Base-by-base conservation (phyloP, 1,140 invertebrate genomes). In the Heterodera carotae region DNA sequence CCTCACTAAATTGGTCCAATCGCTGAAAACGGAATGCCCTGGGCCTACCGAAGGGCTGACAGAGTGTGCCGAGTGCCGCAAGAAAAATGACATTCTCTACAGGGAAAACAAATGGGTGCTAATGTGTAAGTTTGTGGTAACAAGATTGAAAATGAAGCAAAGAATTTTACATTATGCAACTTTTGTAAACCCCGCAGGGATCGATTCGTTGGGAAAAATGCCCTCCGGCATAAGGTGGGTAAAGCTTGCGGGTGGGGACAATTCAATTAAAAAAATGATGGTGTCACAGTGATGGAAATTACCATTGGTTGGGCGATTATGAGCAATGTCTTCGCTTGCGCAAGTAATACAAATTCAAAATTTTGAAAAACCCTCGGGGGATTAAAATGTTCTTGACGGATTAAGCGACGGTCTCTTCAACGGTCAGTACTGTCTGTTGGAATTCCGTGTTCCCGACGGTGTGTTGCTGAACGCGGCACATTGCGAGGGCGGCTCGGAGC, bases 251-350 rank as follows among this genome's bases (percentile, higher is more conserved):
- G 12, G 39, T 6, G 48, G 48, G 48, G 48, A 56, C 48, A 56
- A n/a, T n/a, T n/a, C 0, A 43, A 43, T 12, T 8, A 43, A 43
- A 6, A 43, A 15, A 56, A 15, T 15, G 0, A 2, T 22, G 12
- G 15, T 56, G 48, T 12, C 48, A 56, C 48, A 56, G 82, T 33
- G 86, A 86, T 72, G 85, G 85, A 25, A 86, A 86, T 74, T 86
- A 88, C 76, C 87, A 86, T 71, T 86, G 85, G 85, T 73, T 88
- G 27, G 85, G 86, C 34, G 85, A 86, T 56, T 86, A 86, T 74
- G 85, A 86, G 56, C 80, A 86, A 60, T 86, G 85, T 67, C 76
- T 83, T 56, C 69, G 48, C 5, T 69, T 56, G 48, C 48, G 48
- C 12, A 3, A 56, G 48, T 56, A 22, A 56, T 53, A 8, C 8